These are phyloP conservation scores for Eupleurogrammus muticus DNA, from an alignment of 2,797 vertebrate genomes.

Conservation along the genomic window DNA sequence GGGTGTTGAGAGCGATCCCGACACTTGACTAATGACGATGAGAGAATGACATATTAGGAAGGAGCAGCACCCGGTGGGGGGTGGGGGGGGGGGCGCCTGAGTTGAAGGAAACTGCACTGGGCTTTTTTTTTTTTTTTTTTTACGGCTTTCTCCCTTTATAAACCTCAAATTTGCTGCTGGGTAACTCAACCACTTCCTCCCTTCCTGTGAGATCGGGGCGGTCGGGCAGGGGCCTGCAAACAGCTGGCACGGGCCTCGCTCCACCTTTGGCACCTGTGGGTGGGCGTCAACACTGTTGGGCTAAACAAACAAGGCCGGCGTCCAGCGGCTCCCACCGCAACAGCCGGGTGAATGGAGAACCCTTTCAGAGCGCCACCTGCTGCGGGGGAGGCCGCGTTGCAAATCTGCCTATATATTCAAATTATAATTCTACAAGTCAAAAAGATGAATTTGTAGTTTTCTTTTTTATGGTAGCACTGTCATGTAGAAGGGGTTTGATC, in stretches of 20 bases:
- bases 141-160: slow-evolving; percentile 70
- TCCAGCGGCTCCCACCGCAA: slow-evolving; percentile 63
- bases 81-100: slow-evolving; percentile 40
- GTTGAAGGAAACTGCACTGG: slow-evolving; percentile 63
- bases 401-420: background rate
- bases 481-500: slow-evolving; percentile 3
- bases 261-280: slow-evolving; percentile 80
- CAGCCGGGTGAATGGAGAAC: slow-evolving; percentile 21
- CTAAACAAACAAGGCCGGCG: slow-evolving; percentile 72
- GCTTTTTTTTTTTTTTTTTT: slow-evolving; percentile 49
- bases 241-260: slow-evolving; percentile 71
- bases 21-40: slow-evolving; percentile 36
- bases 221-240: slow-evolving; percentile 72
- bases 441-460: slow-evolving; percentile 25
- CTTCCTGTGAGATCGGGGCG: slow-evolving; percentile 79
- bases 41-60: slow-evolving; percentile 38
- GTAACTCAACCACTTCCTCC: slow-evolving; percentile 81
- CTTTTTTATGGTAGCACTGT: slow-evolving; percentile 6
- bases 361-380: slow-evolving; percentile 55
- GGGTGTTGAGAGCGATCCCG: background rate
- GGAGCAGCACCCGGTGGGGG: slow-evolving; percentile 15
- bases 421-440: background rate
- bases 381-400: slow-evolving; percentile 41
- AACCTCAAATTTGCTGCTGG: slow-evolving; percentile 81
- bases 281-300: slow-evolving; percentile 76